Evolutionary conservation across 2,797 vertebrate species (phyloP), one percentile per base, ranked within the genome.

Genomic region (Spinus olivaceus): DNA sequence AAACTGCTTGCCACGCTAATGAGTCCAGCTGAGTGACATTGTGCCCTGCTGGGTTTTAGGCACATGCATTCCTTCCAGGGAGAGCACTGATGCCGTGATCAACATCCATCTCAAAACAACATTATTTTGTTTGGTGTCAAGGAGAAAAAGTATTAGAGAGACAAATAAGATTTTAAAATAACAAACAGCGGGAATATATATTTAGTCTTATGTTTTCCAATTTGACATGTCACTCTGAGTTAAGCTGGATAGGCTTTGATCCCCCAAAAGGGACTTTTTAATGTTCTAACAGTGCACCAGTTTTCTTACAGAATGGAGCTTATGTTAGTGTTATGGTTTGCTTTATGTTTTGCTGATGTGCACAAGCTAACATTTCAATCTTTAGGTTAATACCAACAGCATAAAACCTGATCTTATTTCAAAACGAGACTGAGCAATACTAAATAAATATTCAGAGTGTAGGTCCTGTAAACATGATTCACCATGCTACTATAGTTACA

Each of bases 111-210:
- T 92, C 92, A 64, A 88, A 95, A 51, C 46, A 86, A 65, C 33
- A 49, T 90, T 69, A 81, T 88, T 90, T 84, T 89, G 30, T 85
- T 79, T 80, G 23, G 32, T 86, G 81, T 86, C 81, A 88, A 37
- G 74, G 60, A 82, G 33, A 84, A 76, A 84, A 81, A 64, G 25
- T 81, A 49, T 92, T 81, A 70, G 44, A 44, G 74, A 44, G 74
- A 94, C 70, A 93, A 95, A 95, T 50, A 79, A 65, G 70, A 79
- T 92, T 88, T 92, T 69, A 84, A 88, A 86, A 88, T 69, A 94
- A 84, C 70, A 72, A 94, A 81, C 66, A 84, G 46, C 1, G 2
- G 70, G 65, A 83, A 90, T 78, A 78, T 83, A 78, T 65, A 78
- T 88, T 93, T 95, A 93, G 70, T 84, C 63, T 69, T 54, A 65